phyloP scores from a whole-genome alignment of 37 sponge, comb jelly and placozoan species.

The Ephydatia muelleri region DNA sequence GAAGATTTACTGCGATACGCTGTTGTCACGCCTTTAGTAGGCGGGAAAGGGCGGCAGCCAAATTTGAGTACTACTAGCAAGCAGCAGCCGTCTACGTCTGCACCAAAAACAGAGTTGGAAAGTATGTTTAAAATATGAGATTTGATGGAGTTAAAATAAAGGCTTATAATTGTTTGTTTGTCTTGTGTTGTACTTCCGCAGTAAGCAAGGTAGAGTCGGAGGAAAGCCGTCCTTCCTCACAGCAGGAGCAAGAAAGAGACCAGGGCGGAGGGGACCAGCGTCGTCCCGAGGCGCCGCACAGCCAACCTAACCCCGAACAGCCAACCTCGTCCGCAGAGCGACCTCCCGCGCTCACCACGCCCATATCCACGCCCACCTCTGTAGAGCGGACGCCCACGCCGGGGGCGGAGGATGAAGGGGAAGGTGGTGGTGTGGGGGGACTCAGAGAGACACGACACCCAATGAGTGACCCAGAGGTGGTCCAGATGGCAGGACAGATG shows the following conservation, averaged over 20 bases:
- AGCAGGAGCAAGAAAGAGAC: too few relatives aligned
- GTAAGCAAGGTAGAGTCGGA: constrained; percentile 12
- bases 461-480: constrained; percentile 66
- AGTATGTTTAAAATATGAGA: background rate
- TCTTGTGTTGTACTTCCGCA: background rate
- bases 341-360: background rate
- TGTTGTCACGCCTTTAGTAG: constrained; percentile 78
- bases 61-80: background rate
- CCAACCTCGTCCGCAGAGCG: background rate
- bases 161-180: background rate
- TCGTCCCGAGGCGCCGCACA: background rate
- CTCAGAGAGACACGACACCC: background rate
- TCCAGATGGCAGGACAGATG: constrained; percentile 70
- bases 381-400: background rate
- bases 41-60: constrained; percentile 2
- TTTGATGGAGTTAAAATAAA: background rate
- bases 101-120: background rate
- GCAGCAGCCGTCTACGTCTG: background rate
- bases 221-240: background rate
- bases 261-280: background rate
- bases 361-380: background rate
- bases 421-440: background rate
- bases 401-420: background rate
- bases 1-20: constrained; percentile 93
- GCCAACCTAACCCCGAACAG: background rate